Conservation (phyloP, 2,888 invertebrate species). For the Aphidius colemani region DNA sequence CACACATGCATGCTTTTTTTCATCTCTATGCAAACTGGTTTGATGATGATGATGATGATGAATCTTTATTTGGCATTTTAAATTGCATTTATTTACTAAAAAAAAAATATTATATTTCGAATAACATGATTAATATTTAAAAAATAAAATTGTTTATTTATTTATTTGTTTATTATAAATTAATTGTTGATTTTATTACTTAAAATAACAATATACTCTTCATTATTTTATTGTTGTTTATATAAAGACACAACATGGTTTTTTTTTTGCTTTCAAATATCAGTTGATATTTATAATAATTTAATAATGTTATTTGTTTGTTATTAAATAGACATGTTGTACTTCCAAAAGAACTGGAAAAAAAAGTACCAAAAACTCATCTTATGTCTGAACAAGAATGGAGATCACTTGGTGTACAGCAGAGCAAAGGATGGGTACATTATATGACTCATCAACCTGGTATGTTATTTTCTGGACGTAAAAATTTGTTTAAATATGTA, state of each 20-base stretch:
- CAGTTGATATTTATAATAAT: not conserved
- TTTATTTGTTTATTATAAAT: no score
- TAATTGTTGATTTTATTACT: not conserved
- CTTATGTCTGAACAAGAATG: slow-evolving; percentile 94
- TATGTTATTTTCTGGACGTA: slow-evolving; percentile 50
- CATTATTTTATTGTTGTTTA: no score
- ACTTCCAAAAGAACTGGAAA: slow-evolving; percentile 88
- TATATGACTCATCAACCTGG: slow-evolving; percentile 96
- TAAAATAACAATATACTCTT: no score
- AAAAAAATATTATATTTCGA: no score
- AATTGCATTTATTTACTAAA: not conserved
- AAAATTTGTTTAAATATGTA: not conserved
- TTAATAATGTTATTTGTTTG: slow-evolving; percentile 9
- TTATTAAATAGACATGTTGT: slow-evolving; percentile 81
- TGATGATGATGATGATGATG: not conserved
- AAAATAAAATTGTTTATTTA: no score
- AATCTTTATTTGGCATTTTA: slow-evolving; percentile 2
- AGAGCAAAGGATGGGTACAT: slow-evolving; percentile 96
- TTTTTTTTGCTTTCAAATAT: not conserved
- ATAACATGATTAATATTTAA: no score
- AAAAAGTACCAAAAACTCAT: slow-evolving; percentile 88
- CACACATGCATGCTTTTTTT: slow-evolving; percentile 18
- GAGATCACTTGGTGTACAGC: slow-evolving; percentile 93
- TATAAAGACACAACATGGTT: not conserved
- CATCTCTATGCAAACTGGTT: slow-evolving; percentile 14